Base-by-base conservation (phyloP, 2,888 invertebrate genomes). In the Bellardia pandia region DNA sequence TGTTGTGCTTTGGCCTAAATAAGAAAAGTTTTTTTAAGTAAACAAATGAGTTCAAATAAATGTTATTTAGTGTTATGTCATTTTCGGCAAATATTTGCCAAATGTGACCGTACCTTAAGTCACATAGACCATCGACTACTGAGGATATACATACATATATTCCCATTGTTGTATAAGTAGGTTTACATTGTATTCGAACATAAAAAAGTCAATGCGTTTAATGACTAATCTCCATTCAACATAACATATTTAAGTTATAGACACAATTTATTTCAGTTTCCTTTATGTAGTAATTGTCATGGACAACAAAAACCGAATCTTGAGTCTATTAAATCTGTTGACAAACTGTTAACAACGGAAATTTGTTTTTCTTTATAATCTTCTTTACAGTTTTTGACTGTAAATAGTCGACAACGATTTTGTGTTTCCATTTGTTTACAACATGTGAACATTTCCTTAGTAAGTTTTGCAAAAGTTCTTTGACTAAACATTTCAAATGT, bases 281-380 rank as follows among this genome's bases (percentile, higher is more conserved):
- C 76, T 60, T 69, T 3, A 48, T 51, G 8, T 69, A 69, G 48
- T 75, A 37, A 60, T 62, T 75, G 51, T 62, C 16, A 40, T 40
- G 14, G 16, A 16, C 4, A 5, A 51, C 11, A 8, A 37, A 40
- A 69, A 53, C 7, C 14, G 53, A 56, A 40, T 60, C 68, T 40
- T 16, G 51, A 30, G 79, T 79, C 74, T 74, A 74, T 85, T 84
- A 84, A 84, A 78, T 66, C 58, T 76, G 45, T 16, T 71, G 16
- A 8, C 33, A 53, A 51, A 76, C 62, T 72, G 66, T 64, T 64
- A 71, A 64, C 56, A 69, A 69, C 74, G 85, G 85, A 85, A 85
- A 85, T 85, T 85, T 74, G 74, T 84, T 84, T 84, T 78, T 68
- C 48, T 78, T 78, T 45, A 78, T 78, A 14, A n/a, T 68, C 30